Conservation (phyloP, 1,140 invertebrate genomes). For the Ladona fulva region DNA sequence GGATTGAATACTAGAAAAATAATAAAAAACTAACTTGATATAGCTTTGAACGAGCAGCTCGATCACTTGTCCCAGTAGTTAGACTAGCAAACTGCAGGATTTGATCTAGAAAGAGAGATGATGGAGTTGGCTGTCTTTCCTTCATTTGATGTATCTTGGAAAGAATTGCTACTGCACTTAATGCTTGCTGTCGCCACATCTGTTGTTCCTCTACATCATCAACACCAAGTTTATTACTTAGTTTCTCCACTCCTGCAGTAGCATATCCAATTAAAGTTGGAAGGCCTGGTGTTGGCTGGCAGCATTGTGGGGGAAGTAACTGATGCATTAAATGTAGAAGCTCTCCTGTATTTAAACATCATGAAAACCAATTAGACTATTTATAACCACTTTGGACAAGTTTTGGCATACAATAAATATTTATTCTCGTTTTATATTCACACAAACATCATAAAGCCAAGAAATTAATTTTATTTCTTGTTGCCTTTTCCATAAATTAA, state of each 20-base stretch:
- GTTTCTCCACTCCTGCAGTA: constrained; percentile 42
- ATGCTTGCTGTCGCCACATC: constrained; percentile 53
- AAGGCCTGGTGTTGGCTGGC: constrained; percentile 68
- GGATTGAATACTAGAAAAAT: too few species aligned
- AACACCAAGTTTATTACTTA: constrained; percentile 13
- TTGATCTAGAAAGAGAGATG: constrained; percentile 75
- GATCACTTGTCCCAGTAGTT: background rate
- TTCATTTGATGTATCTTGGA: constrained; percentile 66
- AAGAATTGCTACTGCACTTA: constrained; percentile 69
- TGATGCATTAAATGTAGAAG: constrained; percentile 76
- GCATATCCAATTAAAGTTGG: constrained; percentile 71
- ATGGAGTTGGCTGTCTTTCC: constrained; percentile 63
- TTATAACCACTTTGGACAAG: too few species aligned
- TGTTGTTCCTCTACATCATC: constrained; percentile 18
- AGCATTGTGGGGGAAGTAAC: constrained; percentile 74
- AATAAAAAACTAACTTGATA: background rate
- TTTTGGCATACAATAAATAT: too few species aligned
- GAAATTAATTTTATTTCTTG: too few species aligned
- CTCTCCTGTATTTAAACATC: constrained; percentile 45
- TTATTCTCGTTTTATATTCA: too few species aligned
- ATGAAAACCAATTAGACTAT: too few species aligned
- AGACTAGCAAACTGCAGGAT: constrained; percentile 40
- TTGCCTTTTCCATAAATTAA: too few species aligned
- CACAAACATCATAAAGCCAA: too few species aligned
- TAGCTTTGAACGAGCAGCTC: background rate